Evolutionary conservation across 2,113 vertebrate species (phyloP).

Genomic region (Poicephalus gulielmi): DNA sequence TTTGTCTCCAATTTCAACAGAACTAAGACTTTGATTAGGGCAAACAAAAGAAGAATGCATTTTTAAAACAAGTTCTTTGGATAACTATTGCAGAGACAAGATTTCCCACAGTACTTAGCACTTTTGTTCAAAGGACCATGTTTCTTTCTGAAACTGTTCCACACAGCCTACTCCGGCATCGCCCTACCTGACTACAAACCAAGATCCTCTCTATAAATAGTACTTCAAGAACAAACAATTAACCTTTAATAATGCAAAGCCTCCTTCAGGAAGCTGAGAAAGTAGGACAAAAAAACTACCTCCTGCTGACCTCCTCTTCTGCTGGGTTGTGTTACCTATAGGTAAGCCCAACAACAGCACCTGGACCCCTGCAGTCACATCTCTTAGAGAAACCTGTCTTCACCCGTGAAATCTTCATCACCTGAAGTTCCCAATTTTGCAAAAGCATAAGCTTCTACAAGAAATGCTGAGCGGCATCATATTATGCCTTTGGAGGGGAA

Average conservation of each 20-base stretch:
- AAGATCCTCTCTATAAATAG: background rate
- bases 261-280: background rate
- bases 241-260: background rate
- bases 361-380: background rate
- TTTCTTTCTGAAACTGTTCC: background rate
- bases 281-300: background rate
- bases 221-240: background rate
- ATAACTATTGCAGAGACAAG: background rate
- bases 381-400: background rate
- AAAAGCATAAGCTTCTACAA: background rate
- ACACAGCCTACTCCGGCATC: background rate
- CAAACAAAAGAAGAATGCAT: conserved; percentile 8
- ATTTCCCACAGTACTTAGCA: background rate
- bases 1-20: background rate
- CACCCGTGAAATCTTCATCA: background rate
- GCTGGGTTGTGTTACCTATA: background rate
- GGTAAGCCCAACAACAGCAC: background rate
- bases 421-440: background rate
- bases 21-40: background rate
- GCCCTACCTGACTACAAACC: background rate
- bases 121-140: background rate
- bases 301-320: background rate
- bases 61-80: background rate
- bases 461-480: background rate
- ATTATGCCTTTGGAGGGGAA: background rate